phyloP scores from a whole-genome alignment of 2,888 invertebrate genomes.

The Clitarchus hookeri region DNA sequence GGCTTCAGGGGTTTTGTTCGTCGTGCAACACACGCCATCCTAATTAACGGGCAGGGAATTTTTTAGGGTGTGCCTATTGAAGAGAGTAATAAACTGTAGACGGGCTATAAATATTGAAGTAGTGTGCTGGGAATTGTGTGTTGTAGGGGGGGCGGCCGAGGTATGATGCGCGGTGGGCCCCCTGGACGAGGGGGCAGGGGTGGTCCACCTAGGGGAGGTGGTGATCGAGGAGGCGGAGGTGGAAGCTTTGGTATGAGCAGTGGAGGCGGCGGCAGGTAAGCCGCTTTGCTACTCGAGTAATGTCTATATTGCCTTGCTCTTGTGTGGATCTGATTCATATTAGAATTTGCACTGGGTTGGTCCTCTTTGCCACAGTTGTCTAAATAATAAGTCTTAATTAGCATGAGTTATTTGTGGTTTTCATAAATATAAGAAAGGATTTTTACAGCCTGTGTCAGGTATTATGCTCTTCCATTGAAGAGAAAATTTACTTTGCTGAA shows the following conservation, averaged over 20 bases:
- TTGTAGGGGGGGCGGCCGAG: constrained; percentile 33
- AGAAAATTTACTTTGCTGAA: no score
- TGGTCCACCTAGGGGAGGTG: constrained; percentile 36
- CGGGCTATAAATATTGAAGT: background rate
- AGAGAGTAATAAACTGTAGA: no score
- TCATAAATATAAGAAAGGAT: no score
- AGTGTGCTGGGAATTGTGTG: no score
- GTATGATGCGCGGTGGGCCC: constrained; percentile 40
- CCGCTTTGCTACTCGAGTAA: background rate
- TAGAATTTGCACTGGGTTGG: no score
- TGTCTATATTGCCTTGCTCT: background rate
- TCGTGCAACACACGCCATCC: no score
- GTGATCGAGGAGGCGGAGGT: constrained; percentile 35
- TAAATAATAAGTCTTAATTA: no score
- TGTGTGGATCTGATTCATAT: background rate
- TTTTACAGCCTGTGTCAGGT: no score
- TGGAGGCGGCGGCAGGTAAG: constrained; percentile 24
- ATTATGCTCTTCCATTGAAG: no score
- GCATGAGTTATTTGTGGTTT: no score
- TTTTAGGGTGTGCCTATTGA: background rate
- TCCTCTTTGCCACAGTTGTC: no score
- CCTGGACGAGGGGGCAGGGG: constrained; percentile 38
- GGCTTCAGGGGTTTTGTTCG: background rate
- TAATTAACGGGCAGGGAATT: no score
- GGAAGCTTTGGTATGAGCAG: constrained; percentile 30